Evolutionary conservation across 2,888 invertebrate species (phyloP).

Genomic region (Volucella zonaria): DNA sequence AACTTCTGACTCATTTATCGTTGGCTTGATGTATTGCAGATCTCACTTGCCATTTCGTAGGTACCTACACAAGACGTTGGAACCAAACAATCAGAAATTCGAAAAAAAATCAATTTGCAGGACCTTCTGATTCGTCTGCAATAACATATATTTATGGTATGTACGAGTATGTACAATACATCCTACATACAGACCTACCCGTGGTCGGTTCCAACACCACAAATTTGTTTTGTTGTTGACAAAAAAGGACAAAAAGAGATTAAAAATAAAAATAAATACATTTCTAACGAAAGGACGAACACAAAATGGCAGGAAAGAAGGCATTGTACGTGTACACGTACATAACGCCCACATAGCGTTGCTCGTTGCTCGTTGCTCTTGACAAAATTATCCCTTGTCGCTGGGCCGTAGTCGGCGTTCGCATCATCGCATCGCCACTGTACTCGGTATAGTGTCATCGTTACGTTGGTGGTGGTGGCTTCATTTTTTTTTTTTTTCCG

Average conservation of each 20-base stretch:
- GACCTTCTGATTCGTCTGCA: too few relatives aligned
- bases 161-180: too few relatives aligned
- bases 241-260: neutral
- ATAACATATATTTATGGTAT: too few relatives aligned
- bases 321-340: constrained; percentile 14
- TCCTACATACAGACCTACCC: too few relatives aligned
- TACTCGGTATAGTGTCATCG: constrained; percentile 25
- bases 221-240: neutral
- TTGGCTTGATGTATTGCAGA: too few relatives aligned
- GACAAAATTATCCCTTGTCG: constrained; percentile 63
- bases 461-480: constrained; percentile 41
- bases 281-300: constrained; percentile 7
- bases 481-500: constrained; percentile 21
- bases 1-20: too few relatives aligned
- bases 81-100: too few relatives aligned
- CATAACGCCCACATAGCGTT: constrained; percentile 54
- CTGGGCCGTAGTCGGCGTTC: neutral
- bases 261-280: constrained; percentile 2
- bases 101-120: too few relatives aligned
- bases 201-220: neutral
- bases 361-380: constrained; percentile 61
- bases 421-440: neutral
- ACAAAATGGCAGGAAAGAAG: constrained; percentile 29
- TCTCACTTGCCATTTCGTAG: too few relatives aligned
- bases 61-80: too few relatives aligned